Evolutionary conservation across 1,140 invertebrate genomes (phyloP), one percentile per base, ranked within the genome.

Genomic region (Oryzaephilus surinamensis): DNA sequence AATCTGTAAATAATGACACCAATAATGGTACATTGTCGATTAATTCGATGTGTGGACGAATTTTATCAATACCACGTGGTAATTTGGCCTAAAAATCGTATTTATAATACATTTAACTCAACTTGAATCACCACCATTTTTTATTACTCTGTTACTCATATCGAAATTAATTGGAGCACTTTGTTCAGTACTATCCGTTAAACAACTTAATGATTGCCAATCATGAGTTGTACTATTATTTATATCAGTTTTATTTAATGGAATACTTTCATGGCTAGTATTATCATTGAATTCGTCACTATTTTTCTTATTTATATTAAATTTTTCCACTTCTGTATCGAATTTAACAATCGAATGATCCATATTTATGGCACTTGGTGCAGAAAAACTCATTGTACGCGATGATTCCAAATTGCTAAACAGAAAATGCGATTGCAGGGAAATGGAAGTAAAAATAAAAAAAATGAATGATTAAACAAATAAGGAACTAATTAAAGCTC

Each of bases 21-120:
- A 96, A 70, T 7, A 98, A 64, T 1, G 95, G 95, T 20, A 98
- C 94, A 69, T 97, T 97, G 61, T 98, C 95, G 46, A 97, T 88
- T 48, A 85, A 72, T 60, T 94, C 84, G 38, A 98, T 76, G 63
- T 98, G 95, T 0, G 93, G 92, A 14, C 92, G 72, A 44, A 97
- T 97, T 63, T 97, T 94, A 52, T 97, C 88, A 45, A 97, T 97
- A 18, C 95, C 95, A 33, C 89, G 73, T 1, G 95, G 95, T 37
- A 98, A 65, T 66, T 96, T 94, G 1, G 94, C 89, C 74, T 87
- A 48, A 10, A 63, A 62, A 32, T 46, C 45, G 36, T 8, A 4
- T 24, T 24, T n/a, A n/a, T n/a, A n/a, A n/a, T n/a, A n/a, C 11
- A 32, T 32, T 33, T 12, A 8, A 31, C n/a, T 30, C 21, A 12